Percentiles rank a stretch among this genome's conserved stretches.
Conservation (phyloP, 2,113 vertebrate species). For the Calypte anna region DNA sequence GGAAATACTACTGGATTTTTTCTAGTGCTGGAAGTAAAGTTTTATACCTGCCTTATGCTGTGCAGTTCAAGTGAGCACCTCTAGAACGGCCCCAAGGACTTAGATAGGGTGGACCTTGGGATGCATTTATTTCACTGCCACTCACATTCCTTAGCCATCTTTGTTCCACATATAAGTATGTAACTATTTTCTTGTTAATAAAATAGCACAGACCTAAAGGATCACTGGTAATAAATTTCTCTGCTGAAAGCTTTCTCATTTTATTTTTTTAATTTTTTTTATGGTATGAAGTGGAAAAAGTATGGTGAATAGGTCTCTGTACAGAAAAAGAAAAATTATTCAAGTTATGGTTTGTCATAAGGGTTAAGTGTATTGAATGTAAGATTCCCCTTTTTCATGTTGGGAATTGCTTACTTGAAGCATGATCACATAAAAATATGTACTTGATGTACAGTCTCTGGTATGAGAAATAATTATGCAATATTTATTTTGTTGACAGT, state of each 20-base stretch:
- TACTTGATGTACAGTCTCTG: not conserved
- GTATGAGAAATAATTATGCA: conserved; percentile 22
- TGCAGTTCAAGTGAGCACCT: not conserved
- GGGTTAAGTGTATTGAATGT: not conserved
- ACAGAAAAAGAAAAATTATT: not conserved
- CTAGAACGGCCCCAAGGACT: not conserved
- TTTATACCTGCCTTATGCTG: not conserved
- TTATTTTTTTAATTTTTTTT: not conserved
- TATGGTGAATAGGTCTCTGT: not conserved
- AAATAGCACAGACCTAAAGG: not conserved
- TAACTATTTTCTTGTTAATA: not conserved
- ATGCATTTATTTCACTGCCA: not conserved
- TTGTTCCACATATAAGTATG: not conserved
- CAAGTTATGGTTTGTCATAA: not conserved
- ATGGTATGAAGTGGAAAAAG: not conserved
- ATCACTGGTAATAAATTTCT: not conserved
- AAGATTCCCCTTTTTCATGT: not conserved
- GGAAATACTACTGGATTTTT: not conserved
- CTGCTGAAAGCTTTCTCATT: not conserved
- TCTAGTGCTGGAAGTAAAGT: not conserved
- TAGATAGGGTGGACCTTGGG: not conserved
- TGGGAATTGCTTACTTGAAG: not conserved
- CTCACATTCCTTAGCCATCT: not conserved
- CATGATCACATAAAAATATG: not conserved
- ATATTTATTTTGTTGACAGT: conserved; percentile 76